Conservation (phyloP, 2,113 vertebrate genomes). For the Notothenia coriiceps region DNA sequence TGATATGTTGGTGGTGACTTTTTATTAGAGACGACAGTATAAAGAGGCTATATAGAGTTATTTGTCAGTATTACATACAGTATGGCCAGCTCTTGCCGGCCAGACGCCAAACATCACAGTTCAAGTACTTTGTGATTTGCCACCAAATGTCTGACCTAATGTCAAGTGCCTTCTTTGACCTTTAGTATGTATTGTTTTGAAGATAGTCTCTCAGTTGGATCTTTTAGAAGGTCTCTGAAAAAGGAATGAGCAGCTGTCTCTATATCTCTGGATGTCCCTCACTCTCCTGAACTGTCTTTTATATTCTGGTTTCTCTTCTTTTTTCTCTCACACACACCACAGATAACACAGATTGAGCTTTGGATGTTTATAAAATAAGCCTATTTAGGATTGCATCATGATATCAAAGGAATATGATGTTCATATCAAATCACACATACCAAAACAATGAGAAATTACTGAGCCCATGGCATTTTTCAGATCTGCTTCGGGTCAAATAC, state of each 20-base stretch:
- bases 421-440: not conserved
- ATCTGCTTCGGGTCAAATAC: conserved; percentile 8
- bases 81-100: not conserved
- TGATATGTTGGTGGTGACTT: not conserved
- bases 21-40: not conserved
- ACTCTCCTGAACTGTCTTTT: no score
- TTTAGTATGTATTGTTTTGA: not conserved
- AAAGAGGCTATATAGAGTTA: not conserved
- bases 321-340: not conserved
- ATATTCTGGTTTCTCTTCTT: not conserved
- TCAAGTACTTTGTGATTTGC: not conserved
- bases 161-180: not conserved
- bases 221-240: conserved; percentile 2
- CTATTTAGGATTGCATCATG: not conserved
- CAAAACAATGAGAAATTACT: not conserved
- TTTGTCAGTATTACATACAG: not conserved
- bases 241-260: not conserved
- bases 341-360: not conserved
- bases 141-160: not conserved
- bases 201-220: not conserved
- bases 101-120: not conserved
- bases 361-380: not conserved
- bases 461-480: not conserved
- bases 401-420: conserved; percentile 3
- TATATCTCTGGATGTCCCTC: conserved; percentile 5